Base-by-base conservation (phyloP, 2,888 invertebrate species). In the Callimorpha dominula region DNA sequence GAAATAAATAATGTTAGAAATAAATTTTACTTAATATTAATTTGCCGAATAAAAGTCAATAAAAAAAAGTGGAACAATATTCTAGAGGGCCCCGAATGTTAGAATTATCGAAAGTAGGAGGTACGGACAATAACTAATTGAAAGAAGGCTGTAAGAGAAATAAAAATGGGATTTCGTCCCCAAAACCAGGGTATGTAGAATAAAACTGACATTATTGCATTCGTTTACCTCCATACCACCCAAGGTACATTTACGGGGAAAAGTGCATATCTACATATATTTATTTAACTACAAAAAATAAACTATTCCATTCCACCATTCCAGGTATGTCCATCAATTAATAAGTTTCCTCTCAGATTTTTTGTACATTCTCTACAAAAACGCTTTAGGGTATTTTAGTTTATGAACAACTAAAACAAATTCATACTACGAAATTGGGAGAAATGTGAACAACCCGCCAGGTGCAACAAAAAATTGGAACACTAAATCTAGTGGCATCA, bases 171-270 rank as follows among this genome's bases (percentile, higher is more conserved):
- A 87, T 85, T 87, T 90, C 91, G 91, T 92, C 93, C 94, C 94
- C 90, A 89, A 83, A 86, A 92, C 92, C 95, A 95, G 95, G 95
- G 95, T 95, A 95, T 88, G 90, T 95, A 95, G 94, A 82, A 83
- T 87, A 91, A 91, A 91, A 86, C 78, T 90, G 90, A 89, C 88
- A 88, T 84, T 86, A 68, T 73, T 80, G 84, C 75, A 74, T 81
- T 86, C 70, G 68, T 76, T 77, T 68, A 68, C 46, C 80, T 76
- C 63, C 62, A 70, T 14, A 42, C 50, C 71, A 31, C 52, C 72
- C 68, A 46, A 20, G n/a, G 69, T 67, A 11, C 43, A 40, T 70
- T 72, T 85, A 74, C 64, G 65, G 60, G 54, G 54, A 77, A 49
- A 68, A 62, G 71, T 43, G 65, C 73, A 72, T 43, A 63, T 14